phyloP scores from a whole-genome alignment of 2,888 invertebrate genomes.

The Platynereis dumerilii region DNA sequence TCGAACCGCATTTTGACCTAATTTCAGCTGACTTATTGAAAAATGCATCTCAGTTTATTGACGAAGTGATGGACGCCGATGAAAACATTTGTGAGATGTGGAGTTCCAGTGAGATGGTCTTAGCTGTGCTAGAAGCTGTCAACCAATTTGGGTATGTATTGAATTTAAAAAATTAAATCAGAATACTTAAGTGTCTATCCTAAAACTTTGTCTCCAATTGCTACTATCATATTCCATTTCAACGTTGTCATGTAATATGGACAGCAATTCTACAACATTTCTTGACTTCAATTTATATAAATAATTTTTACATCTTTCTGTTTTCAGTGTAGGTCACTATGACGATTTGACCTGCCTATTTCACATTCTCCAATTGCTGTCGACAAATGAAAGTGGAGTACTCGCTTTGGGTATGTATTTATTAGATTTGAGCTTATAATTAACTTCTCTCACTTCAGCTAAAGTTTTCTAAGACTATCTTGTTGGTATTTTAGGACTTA shows the following conservation, averaged over 20 bases:
- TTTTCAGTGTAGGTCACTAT: background rate
- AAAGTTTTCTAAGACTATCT: no score
- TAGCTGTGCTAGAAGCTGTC: conserved; percentile 50
- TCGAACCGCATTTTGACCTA: no score
- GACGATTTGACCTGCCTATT: conserved; percentile 32
- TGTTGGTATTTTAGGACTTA: no score
- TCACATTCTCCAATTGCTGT: conserved; percentile 54
- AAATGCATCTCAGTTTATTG: conserved; percentile 50
- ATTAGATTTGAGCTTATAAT: no score
- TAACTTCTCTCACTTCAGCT: no score
- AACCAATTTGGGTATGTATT: conserved; percentile 51
- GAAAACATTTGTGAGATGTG: conserved; percentile 52
- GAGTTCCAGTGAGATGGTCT: conserved; percentile 48
- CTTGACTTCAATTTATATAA: background rate
- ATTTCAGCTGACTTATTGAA: conserved; percentile 57
- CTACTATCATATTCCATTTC: no score
- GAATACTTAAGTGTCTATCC: no score
- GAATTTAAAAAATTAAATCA: background rate
- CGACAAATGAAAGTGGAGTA: conserved; percentile 51
- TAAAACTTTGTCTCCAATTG: no score
- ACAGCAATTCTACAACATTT: no score
- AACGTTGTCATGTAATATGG: no score
- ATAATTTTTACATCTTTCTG: background rate
- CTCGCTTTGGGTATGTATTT: conserved; percentile 45
- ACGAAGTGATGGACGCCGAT: conserved; percentile 49